Base-by-base conservation (phyloP, 1,140 invertebrate genomes). In the Drosophila burlai region DNA sequence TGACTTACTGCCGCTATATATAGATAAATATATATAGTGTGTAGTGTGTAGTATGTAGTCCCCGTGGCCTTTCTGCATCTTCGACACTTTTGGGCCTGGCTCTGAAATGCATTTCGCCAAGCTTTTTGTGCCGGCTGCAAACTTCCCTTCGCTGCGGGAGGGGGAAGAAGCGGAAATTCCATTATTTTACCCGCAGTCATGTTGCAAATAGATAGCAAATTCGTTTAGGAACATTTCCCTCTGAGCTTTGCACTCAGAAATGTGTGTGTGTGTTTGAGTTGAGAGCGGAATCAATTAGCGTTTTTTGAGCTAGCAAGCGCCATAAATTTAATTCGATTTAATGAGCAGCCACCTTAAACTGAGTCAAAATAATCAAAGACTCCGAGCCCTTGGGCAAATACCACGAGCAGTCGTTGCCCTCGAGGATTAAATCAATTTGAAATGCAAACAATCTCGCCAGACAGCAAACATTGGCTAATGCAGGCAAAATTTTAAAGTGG, bases 161-260 rank as follows among this genome's bases (percentile, higher is more conserved):
- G 36, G 18, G 1, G 18, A 1, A 16, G 34, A 26, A 18, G 58
- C 29, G 34, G 49, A 71, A 71, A 68, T 71, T 71, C 63, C 64
- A 71, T 71, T 71, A 71, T 71, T 71, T 71, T 71, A 71, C 49
- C 63, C 67, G 49, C 67, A 71, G 67, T 71, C 64, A 68, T 71
- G 67, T 71, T 71, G 67, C 40, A 71, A 71, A 71, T 71, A 71
- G 67, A 71, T 68, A 71, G 64, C 64, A 71, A 71, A 71, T 71
- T 68, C 67, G 67, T 46, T 71, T 71, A 68, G 21, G 31, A 71
- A 9, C 31, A 40, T 71, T 46, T 71, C n/a, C 63, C 67, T 45
- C 49, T 38, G 67, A 68, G 67, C 67, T 16, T 46, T 31, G 38
- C 38, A 31, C 62, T 69, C 47, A 18, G 40, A 55, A 54, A 52